Evolutionary conservation across 2,113 vertebrate genomes (phyloP).

Genomic region (Epinephelus fuscoguttatus): DNA sequence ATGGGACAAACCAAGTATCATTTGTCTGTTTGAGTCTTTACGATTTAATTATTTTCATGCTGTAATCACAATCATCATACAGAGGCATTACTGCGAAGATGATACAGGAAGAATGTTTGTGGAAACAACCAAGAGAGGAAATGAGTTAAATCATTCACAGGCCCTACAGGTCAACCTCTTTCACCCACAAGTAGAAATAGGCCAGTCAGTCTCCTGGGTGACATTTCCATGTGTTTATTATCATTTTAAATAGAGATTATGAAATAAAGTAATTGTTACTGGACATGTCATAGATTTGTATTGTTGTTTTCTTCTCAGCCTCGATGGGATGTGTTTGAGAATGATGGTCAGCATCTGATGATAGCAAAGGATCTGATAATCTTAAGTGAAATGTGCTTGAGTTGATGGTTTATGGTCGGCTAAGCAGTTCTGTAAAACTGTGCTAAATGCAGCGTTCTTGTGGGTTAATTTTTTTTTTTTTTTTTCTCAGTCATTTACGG

Average conservation of each 20-base stretch:
- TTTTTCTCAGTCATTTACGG: too few species aligned
- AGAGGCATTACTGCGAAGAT: constrained; percentile 18
- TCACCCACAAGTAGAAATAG: constrained; percentile 55
- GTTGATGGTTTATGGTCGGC: too few species aligned
- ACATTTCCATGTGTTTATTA: constrained; percentile 52
- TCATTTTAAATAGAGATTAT: neutral
- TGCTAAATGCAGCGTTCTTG: too few species aligned
- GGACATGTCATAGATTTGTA: neutral
- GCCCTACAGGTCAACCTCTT: constrained; percentile 49
- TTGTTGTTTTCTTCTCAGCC: neutral
- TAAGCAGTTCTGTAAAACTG: too few species aligned
- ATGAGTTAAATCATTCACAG: constrained; percentile 54
- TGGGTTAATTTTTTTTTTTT: too few species aligned
- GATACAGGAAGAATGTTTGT: constrained; percentile 46
- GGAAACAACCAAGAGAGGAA: constrained; percentile 54
- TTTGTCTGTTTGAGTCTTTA: neutral
- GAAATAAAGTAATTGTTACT: neutral
- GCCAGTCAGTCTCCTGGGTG: constrained; percentile 59
- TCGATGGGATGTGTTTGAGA: neutral
- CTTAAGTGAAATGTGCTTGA: neutral
- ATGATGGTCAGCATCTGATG: neutral
- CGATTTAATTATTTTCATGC: constrained; percentile 1
- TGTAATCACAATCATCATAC: neutral
- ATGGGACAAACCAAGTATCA: neutral
- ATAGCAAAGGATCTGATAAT: neutral